These are phyloP conservation scores for Astreopora myriophthalma DNA, from an alignment of 64 coral and sea anemone species.

Conservation along the genomic window DNA sequence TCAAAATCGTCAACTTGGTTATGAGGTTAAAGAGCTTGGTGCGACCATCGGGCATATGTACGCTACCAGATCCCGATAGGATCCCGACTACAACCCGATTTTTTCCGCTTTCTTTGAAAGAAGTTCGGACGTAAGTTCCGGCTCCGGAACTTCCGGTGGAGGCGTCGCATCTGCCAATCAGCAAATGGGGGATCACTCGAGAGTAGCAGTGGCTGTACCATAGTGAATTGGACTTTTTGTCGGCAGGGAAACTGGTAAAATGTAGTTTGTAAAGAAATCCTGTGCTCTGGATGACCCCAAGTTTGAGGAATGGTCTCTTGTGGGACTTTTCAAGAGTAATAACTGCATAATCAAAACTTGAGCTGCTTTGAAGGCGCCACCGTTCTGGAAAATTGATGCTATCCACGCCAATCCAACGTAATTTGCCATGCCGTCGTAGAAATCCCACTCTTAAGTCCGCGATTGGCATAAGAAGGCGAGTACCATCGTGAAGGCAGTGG, in stretches of 20 bases:
- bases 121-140: conserved; percentile 53
- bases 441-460: conserved; percentile 56
- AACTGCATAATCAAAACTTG: conserved; percentile 74
- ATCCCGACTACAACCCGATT: conserved; percentile 70
- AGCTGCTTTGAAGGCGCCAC: conserved; percentile 31
- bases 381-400: conserved; percentile 23
- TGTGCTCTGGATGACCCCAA: not conserved
- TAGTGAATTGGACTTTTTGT: conserved; percentile 51
- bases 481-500: conserved; percentile 82
- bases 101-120: not conserved
- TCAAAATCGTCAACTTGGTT: conserved; percentile 53
- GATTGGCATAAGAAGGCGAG: conserved; percentile 30
- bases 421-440: conserved; percentile 44
- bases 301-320: conserved; percentile 45
- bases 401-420: conserved; percentile 48
- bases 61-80: conserved; percentile 48
- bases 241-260: conserved; percentile 85
- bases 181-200: conserved; percentile 10
- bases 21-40: conserved; percentile 32
- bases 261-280: conserved; percentile 17
- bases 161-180: conserved; percentile 74
- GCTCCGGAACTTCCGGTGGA: conserved; percentile 73
- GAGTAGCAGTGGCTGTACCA: conserved; percentile 79
- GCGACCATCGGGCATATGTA: not conserved
- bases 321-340: conserved; percentile 47